Evolutionary conservation across 2,888 invertebrate species (phyloP), one percentile per base, ranked within the genome.

Genomic region (Melangyna quadrimaculata): DNA sequence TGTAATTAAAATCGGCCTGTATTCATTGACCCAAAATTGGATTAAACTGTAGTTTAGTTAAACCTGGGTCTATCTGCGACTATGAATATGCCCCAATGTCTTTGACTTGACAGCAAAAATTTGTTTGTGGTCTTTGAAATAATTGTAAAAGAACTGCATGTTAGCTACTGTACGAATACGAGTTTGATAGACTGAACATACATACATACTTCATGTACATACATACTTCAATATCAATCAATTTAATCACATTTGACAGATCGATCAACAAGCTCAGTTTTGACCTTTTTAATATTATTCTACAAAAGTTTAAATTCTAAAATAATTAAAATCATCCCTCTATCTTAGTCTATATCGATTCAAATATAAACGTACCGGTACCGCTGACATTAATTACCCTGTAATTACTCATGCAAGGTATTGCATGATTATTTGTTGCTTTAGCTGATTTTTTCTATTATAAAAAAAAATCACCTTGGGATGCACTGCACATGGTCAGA

Each of bases 321-420:
- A 27, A 77, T 67, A 72, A 77, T 67, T 67, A 65, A 45, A 63
- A 35, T 32, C 19, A 72, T 72, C 22, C 40, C 40, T 22, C n/a
- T 24, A 24, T 51, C 48, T 43, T 70, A n/a, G n/a, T n/a, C n/a
- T 40, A 24, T 35, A 29, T 12, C 37, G 48, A 37, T 72, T 57
- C 24, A 55, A 55, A 24, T 55, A 43, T n/a, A 45, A 32, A 6
- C 32, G 35, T 35, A 27, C 55, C 19, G 43, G 27, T 45, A 22
- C 48, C 17, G 37, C 51, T 79, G 73, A 55, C 29, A 73, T 78
- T 73, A 78, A 83, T 83, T 73, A 37, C 77, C 22, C 45, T 35
- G 24, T 69, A 72, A 77, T 72, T 71, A 67, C 37, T 67, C 69
- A 55, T 69, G 55, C 45, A 57, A 57, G 32, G 65, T 48, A 65